phyloP scores from a whole-genome alignment of 2,797 vertebrate species.

The Stomatorhinus walkeri region DNA sequence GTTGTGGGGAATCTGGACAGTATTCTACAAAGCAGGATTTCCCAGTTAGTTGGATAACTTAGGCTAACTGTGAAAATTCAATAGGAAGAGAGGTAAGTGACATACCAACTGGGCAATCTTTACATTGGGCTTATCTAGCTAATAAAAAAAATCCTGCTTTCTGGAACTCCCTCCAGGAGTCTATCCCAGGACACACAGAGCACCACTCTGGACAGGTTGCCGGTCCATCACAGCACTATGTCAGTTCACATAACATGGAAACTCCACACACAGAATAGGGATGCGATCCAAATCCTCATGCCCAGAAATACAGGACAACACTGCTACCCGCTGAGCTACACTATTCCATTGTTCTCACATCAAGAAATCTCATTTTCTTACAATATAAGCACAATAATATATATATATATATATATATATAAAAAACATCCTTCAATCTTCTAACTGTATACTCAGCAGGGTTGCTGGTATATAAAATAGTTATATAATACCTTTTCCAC shows the following conservation, averaged over 20 bases:
- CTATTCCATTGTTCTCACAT: neutral
- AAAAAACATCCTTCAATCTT: neutral
- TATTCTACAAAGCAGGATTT: neutral
- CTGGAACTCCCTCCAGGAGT: neutral
- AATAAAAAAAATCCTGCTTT: neutral
- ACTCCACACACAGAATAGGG: neutral
- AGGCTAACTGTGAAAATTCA: neutral
- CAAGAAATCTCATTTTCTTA: neutral
- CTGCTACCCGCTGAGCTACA: neutral
- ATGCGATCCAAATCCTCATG: neutral
- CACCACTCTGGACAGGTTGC: neutral
- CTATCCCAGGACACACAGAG: neutral
- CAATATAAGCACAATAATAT: neutral
- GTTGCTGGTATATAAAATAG: neutral
- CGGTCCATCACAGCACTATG: neutral
- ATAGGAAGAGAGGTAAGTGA: neutral
- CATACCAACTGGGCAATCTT: neutral
- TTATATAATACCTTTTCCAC: neutral
- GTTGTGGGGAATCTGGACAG: neutral
- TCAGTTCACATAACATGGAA: neutral
- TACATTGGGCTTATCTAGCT: neutral
- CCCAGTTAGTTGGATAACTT: neutral
- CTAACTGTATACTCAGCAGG: neutral
- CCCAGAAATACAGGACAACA: neutral
- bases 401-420: neutral